Conservation (phyloP, 2,888 invertebrate species). For the Coleophora deauratella region DNA sequence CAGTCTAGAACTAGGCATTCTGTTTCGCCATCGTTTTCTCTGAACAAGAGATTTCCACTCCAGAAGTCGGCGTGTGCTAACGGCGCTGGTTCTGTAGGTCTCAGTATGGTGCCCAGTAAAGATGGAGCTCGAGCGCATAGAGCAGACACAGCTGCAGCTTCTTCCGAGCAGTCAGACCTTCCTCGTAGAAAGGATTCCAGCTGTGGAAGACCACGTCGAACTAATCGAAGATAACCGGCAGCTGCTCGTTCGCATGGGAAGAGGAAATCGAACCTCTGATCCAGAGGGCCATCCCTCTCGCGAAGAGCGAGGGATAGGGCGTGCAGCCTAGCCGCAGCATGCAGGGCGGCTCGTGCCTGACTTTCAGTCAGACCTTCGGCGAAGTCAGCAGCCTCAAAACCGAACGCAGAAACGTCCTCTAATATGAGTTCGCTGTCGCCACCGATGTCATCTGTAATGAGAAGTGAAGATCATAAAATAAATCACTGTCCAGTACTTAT, state of each 20-base stretch:
- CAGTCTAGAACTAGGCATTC: constrained; percentile 84
- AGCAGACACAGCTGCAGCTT: constrained; percentile 76
- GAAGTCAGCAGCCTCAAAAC: constrained; percentile 79
- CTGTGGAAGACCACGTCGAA: constrained; percentile 84
- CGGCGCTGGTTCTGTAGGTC: constrained; percentile 83
- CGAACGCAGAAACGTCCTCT: constrained; percentile 80
- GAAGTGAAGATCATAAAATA: constrained; percentile 3
- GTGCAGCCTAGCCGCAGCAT: constrained; percentile 82
- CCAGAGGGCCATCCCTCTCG: constrained; percentile 61
- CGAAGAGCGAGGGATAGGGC: constrained; percentile 78
- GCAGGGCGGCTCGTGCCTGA: constrained; percentile 80
- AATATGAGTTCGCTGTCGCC: constrained; percentile 79
- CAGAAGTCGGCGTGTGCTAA: constrained; percentile 90
- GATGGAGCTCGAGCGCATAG: constrained; percentile 81
- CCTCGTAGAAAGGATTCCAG: constrained; percentile 81
- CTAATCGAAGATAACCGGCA: constrained; percentile 85
- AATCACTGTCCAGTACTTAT: too few species aligned
- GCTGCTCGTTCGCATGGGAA: constrained; percentile 86
- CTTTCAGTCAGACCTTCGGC: constrained; percentile 77
- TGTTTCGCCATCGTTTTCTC: constrained; percentile 62
- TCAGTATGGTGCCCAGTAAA: constrained; percentile 79
- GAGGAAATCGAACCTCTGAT: constrained; percentile 75
- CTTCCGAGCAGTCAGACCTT: constrained; percentile 76
- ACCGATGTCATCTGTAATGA: constrained; percentile 57
- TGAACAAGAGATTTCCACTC: constrained; percentile 85